Evolutionary conservation across 1,140 invertebrate genomes (phyloP).

Genomic region (Sarcophaga peregrina): DNA sequence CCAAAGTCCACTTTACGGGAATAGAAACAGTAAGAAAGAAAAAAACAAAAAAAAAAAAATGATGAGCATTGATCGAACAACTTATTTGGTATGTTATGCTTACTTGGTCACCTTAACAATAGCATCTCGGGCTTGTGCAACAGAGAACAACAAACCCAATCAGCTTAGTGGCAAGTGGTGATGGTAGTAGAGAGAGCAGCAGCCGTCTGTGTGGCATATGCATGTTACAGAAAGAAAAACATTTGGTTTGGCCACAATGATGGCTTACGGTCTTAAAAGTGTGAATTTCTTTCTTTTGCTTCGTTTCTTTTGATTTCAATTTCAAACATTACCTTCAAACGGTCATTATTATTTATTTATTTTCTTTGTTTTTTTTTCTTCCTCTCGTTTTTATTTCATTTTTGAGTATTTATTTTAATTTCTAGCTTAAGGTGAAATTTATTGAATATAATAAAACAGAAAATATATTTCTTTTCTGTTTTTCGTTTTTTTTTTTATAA

Average conservation of each 20-base stretch:
- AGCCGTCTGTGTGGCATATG: neutral
- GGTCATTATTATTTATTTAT: slow-evolving; percentile 14
- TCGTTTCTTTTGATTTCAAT: neutral
- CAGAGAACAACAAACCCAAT: no score
- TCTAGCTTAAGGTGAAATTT: slow-evolving; percentile 17
- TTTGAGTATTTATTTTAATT: neutral
- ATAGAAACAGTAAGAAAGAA: no score
- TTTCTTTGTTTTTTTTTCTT: slow-evolving; percentile 9
- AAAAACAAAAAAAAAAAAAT: neutral
- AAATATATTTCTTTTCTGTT: no score
- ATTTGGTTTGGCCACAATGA: neutral
- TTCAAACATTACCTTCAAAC: neutral
- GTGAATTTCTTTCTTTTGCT: neutral
- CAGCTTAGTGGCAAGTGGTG: no score
- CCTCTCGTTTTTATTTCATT: neutral
- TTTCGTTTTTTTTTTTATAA: neutral
- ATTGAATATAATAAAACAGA: neutral
- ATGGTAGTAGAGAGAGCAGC: no score
- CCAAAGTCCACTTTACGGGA: no score
- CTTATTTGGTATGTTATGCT: neutral
- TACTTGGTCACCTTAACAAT: neutral
- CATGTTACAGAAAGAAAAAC: neutral
- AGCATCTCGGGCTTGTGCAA: no score
- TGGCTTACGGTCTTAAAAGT: slow-evolving; percentile 25
- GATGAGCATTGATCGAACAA: neutral